Evolutionary conservation across 2,888 invertebrate species (phyloP).

Genomic region (Idaea dimidiata): DNA sequence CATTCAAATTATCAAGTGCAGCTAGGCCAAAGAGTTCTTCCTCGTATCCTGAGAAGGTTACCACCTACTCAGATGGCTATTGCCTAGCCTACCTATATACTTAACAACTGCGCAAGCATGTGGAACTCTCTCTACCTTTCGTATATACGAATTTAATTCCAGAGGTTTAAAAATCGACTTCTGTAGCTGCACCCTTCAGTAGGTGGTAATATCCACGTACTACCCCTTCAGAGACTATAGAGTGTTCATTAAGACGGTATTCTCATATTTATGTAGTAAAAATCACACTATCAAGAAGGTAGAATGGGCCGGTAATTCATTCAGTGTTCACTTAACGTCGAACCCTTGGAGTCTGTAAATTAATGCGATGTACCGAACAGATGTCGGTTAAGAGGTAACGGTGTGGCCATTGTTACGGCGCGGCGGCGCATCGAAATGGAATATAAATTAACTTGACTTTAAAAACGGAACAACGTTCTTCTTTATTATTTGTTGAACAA

Average conservation of each 20-base stretch:
- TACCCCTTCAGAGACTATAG: neutral
- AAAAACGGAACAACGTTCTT: too few species aligned
- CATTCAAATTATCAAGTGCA: too few species aligned
- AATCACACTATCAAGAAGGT: conserved; percentile 6
- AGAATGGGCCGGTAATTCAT: conserved; percentile 13
- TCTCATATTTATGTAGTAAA: neutral
- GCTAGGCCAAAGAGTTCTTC: too few species aligned
- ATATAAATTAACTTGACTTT: too few species aligned
- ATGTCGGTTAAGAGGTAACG: conserved; percentile 21
- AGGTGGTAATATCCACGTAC: neutral
- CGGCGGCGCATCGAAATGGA: neutral
- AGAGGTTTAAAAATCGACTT: too few species aligned
- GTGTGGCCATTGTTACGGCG: neutral
- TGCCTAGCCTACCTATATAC: too few species aligned
- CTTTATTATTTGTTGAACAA: too few species aligned
- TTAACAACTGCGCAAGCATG: too few species aligned
- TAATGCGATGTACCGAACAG: conserved; percentile 32
- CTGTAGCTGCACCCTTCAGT: neutral
- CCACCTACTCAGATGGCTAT: too few species aligned
- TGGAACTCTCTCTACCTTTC: too few species aligned
- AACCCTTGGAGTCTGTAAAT: conserved; percentile 22
- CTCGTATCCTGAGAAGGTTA: too few species aligned
- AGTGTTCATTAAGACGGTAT: neutral
- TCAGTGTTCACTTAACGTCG: conserved; percentile 19
- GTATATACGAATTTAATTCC: too few species aligned